A percentile compares a stretch with the other conserved stretches of the same genome.
These are phyloP conservation scores for Zoanthus solanderi DNA, from an alignment of 92 coral and sea anemone genomes.

Conservation along the genomic window DNA sequence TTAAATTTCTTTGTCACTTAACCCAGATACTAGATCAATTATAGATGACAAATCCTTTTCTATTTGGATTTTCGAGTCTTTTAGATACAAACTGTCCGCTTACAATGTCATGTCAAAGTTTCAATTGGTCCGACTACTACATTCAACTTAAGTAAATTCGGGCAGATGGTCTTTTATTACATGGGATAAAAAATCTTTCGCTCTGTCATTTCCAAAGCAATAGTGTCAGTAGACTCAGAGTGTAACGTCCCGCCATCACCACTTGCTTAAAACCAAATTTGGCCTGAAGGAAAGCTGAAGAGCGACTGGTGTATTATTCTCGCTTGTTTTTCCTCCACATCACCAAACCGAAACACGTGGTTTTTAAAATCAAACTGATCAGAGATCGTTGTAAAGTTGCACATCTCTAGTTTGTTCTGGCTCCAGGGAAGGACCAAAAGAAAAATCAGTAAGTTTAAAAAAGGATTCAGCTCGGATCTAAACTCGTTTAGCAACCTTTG, in stretches of 20 bases:
- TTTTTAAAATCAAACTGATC: neutral
- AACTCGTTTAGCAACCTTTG: neutral
- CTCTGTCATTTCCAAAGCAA: constrained; percentile 39
- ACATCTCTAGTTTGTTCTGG: neutral
- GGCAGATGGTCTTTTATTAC: constrained; percentile 33
- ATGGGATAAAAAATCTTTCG: constrained; percentile 17
- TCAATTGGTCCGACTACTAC: constrained; percentile 6
- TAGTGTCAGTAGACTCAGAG: neutral
- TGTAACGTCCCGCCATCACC: neutral
- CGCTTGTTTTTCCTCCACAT: constrained; percentile 4
- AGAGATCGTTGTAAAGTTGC: neutral
- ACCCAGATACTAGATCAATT: constrained; percentile 73
- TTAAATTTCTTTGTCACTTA: constrained; percentile 92
- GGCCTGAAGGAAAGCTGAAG: neutral
- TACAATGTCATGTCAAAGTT: constrained; percentile 40
- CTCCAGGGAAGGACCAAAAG: constrained; percentile 9
- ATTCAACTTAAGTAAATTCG: constrained; percentile 26
- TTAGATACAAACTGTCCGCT: constrained; percentile 31
- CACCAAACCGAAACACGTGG: constrained; percentile 15
- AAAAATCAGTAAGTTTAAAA: constrained; percentile 14
- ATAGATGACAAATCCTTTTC: constrained; percentile 72
- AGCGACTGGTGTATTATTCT: neutral
- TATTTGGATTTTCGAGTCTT: constrained; percentile 43
- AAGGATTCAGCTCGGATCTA: neutral
- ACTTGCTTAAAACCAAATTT: neutral